These are phyloP conservation scores for Hemitrygon akajei DNA, from an alignment of 2,797 vertebrate genomes.

Conservation along the genomic window DNA sequence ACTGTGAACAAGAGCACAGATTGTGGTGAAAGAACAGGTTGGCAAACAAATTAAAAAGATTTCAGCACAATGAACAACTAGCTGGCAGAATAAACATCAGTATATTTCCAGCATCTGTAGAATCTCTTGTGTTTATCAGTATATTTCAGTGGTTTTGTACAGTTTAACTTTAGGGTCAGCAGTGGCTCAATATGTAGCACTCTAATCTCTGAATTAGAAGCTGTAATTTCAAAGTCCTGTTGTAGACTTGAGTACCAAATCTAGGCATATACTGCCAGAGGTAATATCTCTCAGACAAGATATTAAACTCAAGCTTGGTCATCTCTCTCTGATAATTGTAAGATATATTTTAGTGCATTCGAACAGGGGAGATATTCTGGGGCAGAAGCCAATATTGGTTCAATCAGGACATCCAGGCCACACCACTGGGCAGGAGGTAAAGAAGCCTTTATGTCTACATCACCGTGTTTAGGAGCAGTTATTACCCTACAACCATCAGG, in stretches of 20 bases:
- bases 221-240: neutral
- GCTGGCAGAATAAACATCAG: neutral
- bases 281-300: neutral
- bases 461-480: too few species aligned
- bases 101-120: neutral
- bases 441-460: too few species aligned
- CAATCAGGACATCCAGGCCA: neutral
- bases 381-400: neutral
- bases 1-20: conserved; percentile 55
- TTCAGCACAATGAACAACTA: neutral
- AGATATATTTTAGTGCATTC: neutral
- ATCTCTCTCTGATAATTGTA: neutral
- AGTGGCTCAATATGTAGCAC: neutral
- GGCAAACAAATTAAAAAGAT: neutral
- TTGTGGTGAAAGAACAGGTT: neutral
- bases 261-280: neutral
- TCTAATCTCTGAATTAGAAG: neutral
- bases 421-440: too few species aligned
- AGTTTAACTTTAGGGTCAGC: neutral
- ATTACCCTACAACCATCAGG: too few species aligned
- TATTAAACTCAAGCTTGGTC: neutral
- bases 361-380: neutral
- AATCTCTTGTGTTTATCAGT: neutral
- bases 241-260: neutral
- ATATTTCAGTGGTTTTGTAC: neutral